Conservation (phyloP, 2,797 vertebrate species). For the Aotus griseimembra region DNA sequence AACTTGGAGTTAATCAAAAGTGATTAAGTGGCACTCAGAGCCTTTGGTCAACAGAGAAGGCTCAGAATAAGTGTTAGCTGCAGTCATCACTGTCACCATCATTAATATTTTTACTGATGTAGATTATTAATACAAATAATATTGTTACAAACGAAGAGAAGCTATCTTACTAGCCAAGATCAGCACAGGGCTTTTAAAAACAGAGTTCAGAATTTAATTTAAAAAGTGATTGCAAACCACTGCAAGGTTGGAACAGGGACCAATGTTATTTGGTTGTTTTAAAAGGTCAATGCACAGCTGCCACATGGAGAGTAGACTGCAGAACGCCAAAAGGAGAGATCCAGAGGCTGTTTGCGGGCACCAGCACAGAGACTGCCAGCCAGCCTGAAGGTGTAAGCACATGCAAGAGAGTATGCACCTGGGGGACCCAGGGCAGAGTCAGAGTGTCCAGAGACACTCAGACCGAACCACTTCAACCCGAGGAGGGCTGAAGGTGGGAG, state of each 20-base stretch:
- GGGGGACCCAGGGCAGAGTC: not conserved
- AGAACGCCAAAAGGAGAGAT: not conserved
- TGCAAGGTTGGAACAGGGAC: not conserved
- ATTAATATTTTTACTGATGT: not conserved
- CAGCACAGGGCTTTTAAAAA: not conserved
- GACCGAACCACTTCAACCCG: not conserved
- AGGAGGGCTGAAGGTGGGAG: not conserved
- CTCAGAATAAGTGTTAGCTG: not conserved
- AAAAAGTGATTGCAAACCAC: not conserved
- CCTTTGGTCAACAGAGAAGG: not conserved
- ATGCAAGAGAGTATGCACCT: not conserved
- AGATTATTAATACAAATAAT: not conserved
- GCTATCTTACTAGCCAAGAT: not conserved
- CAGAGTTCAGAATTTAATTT: not conserved
- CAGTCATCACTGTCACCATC: not conserved
- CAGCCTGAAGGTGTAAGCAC: not conserved
- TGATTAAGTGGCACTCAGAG: not conserved
- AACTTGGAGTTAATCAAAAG: not conserved
- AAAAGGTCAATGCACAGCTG: not conserved
- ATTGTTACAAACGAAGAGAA: not conserved
- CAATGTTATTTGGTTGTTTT: not conserved
- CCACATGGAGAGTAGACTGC: not conserved
- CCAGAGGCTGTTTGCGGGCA: not conserved
- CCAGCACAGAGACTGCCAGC: not conserved
- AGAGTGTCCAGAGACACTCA: not conserved